phyloP scores from a whole-genome alignment of 2,113 vertebrate genomes.

The Crotophaga sulcirostris region DNA sequence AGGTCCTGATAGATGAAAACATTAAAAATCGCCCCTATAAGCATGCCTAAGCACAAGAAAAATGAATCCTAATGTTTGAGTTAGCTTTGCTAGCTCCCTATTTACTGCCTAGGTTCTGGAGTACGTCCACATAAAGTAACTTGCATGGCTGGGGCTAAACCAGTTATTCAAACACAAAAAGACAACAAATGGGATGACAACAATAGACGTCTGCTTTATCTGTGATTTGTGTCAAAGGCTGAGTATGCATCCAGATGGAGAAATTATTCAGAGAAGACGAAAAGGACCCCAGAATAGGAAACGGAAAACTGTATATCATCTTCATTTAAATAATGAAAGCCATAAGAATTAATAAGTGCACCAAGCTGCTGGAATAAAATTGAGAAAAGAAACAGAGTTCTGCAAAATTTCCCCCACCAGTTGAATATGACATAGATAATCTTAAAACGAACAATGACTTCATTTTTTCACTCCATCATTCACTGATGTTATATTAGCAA shows the following conservation, averaged over 20 bases:
- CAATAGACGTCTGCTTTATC: slow-evolving; percentile 33
- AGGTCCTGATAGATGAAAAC: background rate
- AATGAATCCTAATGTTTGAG: background rate
- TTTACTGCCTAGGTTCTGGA: background rate
- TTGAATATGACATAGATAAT: slow-evolving; percentile 18
- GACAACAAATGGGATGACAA: background rate
- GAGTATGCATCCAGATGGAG: slow-evolving; percentile 32
- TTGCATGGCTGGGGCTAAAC: background rate
- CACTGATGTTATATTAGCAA: slow-evolving; percentile 18
- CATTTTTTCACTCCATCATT: slow-evolving; percentile 16
- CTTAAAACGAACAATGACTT: slow-evolving; percentile 18
- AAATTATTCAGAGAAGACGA: background rate
- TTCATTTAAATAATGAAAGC: slow-evolving; percentile 58
- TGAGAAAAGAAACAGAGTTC: slow-evolving; percentile 44
- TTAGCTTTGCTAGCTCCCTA: background rate
- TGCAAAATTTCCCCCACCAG: background rate
- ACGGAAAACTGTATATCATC: background rate
- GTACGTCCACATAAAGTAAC: background rate
- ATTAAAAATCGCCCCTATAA: background rate
- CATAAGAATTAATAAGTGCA: slow-evolving; percentile 60
- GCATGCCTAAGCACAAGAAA: background rate
- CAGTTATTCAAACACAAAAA: background rate
- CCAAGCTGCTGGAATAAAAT: slow-evolving; percentile 22
- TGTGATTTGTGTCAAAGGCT: background rate
- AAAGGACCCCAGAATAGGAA: slow-evolving; percentile 47